A percentile compares a stretch with the other conserved stretches of the same genome.
These are phyloP conservation scores for Xiphophorus hellerii DNA, from an alignment of 2,113 vertebrate species.

Conservation along the genomic window DNA sequence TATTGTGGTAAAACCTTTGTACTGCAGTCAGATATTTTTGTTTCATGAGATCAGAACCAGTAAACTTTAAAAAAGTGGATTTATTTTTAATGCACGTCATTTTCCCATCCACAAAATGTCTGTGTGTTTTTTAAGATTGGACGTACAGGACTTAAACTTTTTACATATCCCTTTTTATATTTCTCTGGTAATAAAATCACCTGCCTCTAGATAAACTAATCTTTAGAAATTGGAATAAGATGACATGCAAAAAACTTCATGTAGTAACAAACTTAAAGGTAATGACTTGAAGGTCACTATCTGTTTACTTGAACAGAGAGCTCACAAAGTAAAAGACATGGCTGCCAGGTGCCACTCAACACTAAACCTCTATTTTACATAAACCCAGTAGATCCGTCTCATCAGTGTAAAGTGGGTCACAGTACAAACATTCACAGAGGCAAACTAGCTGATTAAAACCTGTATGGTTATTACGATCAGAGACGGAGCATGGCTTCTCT, in stretches of 20 bases:
- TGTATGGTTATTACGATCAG: slow-evolving; percentile 15
- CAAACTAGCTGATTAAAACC: slow-evolving; percentile 11
- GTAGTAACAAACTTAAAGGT: not conserved
- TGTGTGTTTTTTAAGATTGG: no score
- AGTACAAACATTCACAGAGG: slow-evolving; percentile 5
- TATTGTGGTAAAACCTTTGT: no score
- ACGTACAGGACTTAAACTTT: no score
- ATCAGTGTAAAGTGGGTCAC: slow-evolving; percentile 1
- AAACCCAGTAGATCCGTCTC: slow-evolving; percentile 13
- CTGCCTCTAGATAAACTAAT: accelerated
- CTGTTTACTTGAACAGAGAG: slow-evolving; percentile 51
- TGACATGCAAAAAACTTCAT: not conserved
- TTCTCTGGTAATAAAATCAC: not conserved
- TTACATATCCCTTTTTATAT: not conserved
- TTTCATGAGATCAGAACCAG: no score
- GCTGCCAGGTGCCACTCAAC: slow-evolving; percentile 51
- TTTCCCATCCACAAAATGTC: no score
- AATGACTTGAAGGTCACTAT: slow-evolving; percentile 6
- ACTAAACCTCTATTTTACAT: slow-evolving; percentile 38
- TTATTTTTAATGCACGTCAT: no score
- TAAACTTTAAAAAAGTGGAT: no score
- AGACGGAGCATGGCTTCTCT: slow-evolving; percentile 17
- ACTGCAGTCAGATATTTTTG: no score
- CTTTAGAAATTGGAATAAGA: not conserved
- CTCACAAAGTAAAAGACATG: slow-evolving; percentile 31